phyloP scores from a whole-genome alignment of 2,797 vertebrate genomes.

The Coregonus suidteri region DNA sequence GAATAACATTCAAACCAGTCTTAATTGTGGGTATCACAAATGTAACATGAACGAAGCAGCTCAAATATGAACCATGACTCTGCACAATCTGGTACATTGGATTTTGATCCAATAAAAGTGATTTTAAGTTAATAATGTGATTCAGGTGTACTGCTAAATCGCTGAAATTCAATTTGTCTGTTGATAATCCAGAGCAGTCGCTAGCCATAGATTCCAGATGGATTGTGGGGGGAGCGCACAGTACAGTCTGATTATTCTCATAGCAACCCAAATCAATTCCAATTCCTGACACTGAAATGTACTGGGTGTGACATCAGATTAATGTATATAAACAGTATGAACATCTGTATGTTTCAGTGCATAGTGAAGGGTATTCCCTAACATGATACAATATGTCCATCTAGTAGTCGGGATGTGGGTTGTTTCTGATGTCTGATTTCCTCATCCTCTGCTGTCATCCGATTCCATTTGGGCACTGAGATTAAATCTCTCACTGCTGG shows the following conservation, averaged over 20 bases:
- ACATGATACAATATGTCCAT: constrained; percentile 35
- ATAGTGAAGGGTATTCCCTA: constrained; percentile 55
- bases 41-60: background rate
- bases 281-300: background rate
- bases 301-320: background rate
- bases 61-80: constrained; percentile 2
- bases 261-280: background rate
- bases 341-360: background rate
- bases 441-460: constrained; percentile 50
- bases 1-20: background rate
- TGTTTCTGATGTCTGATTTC: constrained; percentile 56
- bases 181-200: constrained; percentile 36
- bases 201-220: constrained; percentile 48
- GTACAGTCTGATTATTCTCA: background rate
- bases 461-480: constrained; percentile 54
- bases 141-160: constrained; percentile 30
- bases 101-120: constrained; percentile 3
- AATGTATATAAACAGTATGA: background rate
- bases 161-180: constrained; percentile 32
- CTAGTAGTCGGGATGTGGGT: constrained; percentile 42
- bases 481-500: constrained; percentile 63
- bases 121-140: constrained; percentile 29
- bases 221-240: constrained; percentile 36
- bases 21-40: background rate
- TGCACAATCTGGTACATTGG: background rate